Percentiles rank a stretch among this genome's conserved stretches.
Evolutionary conservation across 2,888 invertebrate genomes (phyloP).

Genomic region (Diplazon laetatorius): DNA sequence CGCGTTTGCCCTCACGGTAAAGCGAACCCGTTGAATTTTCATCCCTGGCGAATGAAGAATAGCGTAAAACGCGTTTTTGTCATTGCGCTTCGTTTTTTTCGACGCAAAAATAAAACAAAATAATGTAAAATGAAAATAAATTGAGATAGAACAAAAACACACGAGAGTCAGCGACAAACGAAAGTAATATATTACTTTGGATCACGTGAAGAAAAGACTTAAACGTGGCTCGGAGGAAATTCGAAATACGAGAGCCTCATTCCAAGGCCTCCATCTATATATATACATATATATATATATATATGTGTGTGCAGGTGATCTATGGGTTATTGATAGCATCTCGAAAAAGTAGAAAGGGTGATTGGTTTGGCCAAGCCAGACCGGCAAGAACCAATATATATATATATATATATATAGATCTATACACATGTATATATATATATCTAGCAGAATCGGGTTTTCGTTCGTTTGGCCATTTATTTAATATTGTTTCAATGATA

Average conservation of each 20-base stretch:
- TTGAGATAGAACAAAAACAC: too few relatives aligned
- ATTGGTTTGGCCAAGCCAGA: conserved; percentile 24
- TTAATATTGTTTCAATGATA: conserved; percentile 62
- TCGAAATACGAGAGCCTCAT: too few relatives aligned
- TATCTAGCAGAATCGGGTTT: not conserved
- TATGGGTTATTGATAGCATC: conserved; percentile 14
- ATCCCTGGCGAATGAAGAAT: too few relatives aligned
- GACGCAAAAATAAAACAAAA: conserved; percentile 18
- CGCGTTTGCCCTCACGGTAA: too few relatives aligned
- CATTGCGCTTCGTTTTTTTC: not conserved
- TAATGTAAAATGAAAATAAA: too few relatives aligned
- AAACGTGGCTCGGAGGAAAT: too few relatives aligned
- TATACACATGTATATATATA: conserved; percentile 13
- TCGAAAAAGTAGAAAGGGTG: conserved; percentile 1
- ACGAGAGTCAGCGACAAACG: too few relatives aligned
- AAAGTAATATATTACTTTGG: not conserved
- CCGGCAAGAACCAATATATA: not conserved
- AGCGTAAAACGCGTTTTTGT: too few relatives aligned
- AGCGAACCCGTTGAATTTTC: too few relatives aligned
- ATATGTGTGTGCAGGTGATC: not conserved
- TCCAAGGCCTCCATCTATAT: too few relatives aligned
- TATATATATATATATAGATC: conserved; percentile 2
- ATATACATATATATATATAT: conserved; percentile 1
- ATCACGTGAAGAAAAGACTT: too few relatives aligned
- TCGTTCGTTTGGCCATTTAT: conserved; percentile 51